Base-by-base conservation (phyloP, 2,797 vertebrate species). In the Erethizon dorsatum region DNA sequence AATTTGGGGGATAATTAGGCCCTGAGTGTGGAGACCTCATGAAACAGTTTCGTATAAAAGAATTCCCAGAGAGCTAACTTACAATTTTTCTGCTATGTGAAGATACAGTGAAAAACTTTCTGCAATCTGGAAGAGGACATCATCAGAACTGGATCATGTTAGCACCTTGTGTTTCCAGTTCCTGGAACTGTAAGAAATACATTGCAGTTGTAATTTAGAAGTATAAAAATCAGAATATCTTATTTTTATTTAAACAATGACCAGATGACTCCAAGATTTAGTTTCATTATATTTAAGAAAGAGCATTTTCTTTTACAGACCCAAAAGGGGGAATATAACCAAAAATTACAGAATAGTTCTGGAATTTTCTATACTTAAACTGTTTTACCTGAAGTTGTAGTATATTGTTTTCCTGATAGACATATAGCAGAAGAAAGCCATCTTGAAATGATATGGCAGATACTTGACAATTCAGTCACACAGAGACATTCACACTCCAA, bases 401-500 rank as follows among this genome's bases (percentile, higher is more conserved):
- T n/a, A 83, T 83, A 71, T 31, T 93, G 65, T 77, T 79, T 95
- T 94, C 84, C 91, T 94, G 80, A 82, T 90, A 79, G 83, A 77
- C 45, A 67, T 93, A 80, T 6, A 22, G 65, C 54, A 75, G 73
- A 95, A 94, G 90, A 90, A 96, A 94, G 50, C 7, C 45, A 92
- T 90, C 63, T 90, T 96, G 85, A 92, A 97, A 83, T 90, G 78
- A 95, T 71, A 95, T 77, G 88, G 28, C 73, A 95, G 71, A 75
- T 91, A 67, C 57, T 94, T 94, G 91, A 95, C 67, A 93, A 86
- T 93, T 95, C 59, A 96, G 79, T 96, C 71, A 90, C 75, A 86
- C 28, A 79, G 14, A 69, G 37, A 96, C 26, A 41, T 84, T 96
- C 50, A 73, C 22, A 91, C 77, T 89, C 65, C 56, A 92, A 95